A percentile compares a stretch with the other conserved stretches of the same genome.
These are phyloP conservation scores for Bos taurus DNA, from an alignment of 2,113 vertebrate species.

Conservation along the genomic window ARS-UCD2.0 NC_037332.1:117541001-117541500, in stretches of 20 bases:
- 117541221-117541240: background rate
- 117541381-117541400: background rate
- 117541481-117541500: background rate
- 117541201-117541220: background rate
- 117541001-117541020: constrained; percentile 16
- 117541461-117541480: accelerated
- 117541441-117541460: background rate
- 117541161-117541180: accelerated
- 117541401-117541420: accelerated
- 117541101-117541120: accelerated
- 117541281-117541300: accelerated
- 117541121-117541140: background rate
- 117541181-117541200: background rate
- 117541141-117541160: too few relatives aligned
- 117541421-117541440: background rate
- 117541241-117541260: background rate
- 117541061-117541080: background rate
- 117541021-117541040: background rate
- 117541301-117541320: accelerated
- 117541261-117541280: background rate
- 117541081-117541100: accelerated
- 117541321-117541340: accelerated
- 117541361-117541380: background rate
- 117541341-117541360: accelerated
- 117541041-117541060: background rate